Conservation (phyloP, 1,140 invertebrate genomes). For the Samia ricini region DNA sequence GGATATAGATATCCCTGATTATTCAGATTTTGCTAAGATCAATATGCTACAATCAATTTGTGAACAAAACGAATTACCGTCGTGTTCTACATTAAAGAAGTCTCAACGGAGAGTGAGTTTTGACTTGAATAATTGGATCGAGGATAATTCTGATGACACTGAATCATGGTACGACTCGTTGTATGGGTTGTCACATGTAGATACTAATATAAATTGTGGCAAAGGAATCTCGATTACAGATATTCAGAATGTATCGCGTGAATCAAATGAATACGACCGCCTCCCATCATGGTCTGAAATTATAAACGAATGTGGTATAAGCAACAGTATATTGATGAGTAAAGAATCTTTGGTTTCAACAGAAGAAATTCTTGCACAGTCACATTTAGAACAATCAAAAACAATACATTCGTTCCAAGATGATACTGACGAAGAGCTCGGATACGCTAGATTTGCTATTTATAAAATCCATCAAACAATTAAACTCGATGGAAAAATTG, state of each 20-base stretch:
- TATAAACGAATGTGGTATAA: slow-evolving; percentile 44
- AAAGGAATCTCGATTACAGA: not conserved
- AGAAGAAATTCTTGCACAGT: slow-evolving; percentile 54
- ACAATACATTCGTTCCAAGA: slow-evolving; percentile 4
- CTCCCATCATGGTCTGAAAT: slow-evolving; percentile 59
- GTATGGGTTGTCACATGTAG: slow-evolving; percentile 55
- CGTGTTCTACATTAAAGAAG: slow-evolving; percentile 53
- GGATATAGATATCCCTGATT: slow-evolving; percentile 51
- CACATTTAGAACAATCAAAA: slow-evolving; percentile 24
- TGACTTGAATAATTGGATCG: slow-evolving; percentile 33
- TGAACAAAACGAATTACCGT: slow-evolving; percentile 27
- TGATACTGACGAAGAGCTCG: slow-evolving; percentile 41
- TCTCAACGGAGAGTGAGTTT: slow-evolving; percentile 36
- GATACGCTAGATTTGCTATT: slow-evolving; percentile 54
- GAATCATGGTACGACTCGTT: slow-evolving; percentile 64
- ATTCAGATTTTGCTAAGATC: slow-evolving; percentile 53
- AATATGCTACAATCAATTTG: slow-evolving; percentile 30
- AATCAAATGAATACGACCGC: not conserved
- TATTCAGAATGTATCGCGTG: not conserved
- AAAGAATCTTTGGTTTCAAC: slow-evolving; percentile 25
- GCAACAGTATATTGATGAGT: slow-evolving; percentile 33
- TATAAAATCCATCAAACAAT: slow-evolving; percentile 56
- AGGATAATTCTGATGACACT: slow-evolving; percentile 28
- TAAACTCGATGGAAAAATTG: slow-evolving; percentile 39
- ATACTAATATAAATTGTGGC: not conserved